These are phyloP conservation scores for Branchellion lobata DNA, from an alignment of 2,888 invertebrate genomes.

Conservation along the genomic window DNA sequence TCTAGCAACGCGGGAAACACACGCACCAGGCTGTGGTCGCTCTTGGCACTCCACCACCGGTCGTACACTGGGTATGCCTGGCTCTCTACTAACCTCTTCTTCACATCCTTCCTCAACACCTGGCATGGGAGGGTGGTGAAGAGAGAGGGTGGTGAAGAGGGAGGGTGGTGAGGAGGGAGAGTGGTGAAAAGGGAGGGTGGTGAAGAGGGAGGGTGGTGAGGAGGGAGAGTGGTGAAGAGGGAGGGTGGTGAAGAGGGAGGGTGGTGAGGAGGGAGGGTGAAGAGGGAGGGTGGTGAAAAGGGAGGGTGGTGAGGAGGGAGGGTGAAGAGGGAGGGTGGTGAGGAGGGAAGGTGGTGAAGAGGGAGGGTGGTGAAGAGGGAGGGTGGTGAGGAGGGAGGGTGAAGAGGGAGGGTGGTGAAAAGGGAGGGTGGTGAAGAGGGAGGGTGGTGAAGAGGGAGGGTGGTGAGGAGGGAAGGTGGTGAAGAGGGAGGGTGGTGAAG, in stretches of 20 bases:
- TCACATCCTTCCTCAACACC: conserved; percentile 17
- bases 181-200: no score
- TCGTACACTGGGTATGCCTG: conserved; percentile 21
- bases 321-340: no score
- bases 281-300: no score
- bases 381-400: no score
- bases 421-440: background rate
- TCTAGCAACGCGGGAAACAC: no score
- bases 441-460: background rate
- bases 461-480: background rate
- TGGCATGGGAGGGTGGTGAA: background rate
- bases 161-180: no score
- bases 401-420: no score
- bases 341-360: no score
- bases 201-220: background rate
- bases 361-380: background rate
- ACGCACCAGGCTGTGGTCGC: background rate
- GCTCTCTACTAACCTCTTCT: conserved; percentile 26
- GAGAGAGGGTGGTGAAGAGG: background rate
- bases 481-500: background rate
- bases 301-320: no score
- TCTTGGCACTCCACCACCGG: conserved; percentile 17
- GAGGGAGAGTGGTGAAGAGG: background rate
- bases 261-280: background rate
- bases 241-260: background rate